Evolutionary conservation across 2,113 vertebrate species (phyloP).

Genomic region (Aramus guarauna): DNA sequence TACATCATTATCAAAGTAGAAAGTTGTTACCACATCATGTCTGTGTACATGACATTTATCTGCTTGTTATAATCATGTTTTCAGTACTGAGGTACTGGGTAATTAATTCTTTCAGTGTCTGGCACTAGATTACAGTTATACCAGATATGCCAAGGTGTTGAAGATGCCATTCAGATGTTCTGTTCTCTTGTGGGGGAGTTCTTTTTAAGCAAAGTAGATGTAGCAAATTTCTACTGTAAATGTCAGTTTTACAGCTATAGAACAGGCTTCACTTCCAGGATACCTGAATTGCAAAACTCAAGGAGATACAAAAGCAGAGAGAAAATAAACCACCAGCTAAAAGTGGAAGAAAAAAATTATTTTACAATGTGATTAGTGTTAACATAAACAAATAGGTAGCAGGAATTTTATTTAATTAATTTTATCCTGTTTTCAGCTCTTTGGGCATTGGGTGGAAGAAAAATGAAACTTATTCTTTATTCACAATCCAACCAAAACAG

Average conservation of each 20-base stretch:
- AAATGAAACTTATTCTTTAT: neutral
- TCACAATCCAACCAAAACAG: neutral
- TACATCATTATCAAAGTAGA: conserved; percentile 12
- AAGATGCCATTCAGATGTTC: conserved; percentile 13
- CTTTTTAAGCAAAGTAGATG: neutral
- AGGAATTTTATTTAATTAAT: neutral
- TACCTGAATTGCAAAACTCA: neutral
- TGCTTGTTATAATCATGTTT: conserved; percentile 47
- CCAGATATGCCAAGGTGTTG: neutral
- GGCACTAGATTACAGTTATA: neutral
- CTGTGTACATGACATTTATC: conserved; percentile 37
- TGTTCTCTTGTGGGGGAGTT: neutral
- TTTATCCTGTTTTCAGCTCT: neutral
- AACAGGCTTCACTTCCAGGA: neutral
- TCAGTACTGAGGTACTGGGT: neutral
- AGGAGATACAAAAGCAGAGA: neutral
- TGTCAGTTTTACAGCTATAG: neutral
- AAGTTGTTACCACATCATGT: conserved; percentile 5
- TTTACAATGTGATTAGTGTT: neutral
- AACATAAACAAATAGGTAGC: neutral
- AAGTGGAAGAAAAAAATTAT: neutral
- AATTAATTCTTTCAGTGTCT: conserved; percentile 49
- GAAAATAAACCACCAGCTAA: neutral
- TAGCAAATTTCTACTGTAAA: neutral
- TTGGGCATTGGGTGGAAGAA: neutral